Base-by-base conservation (phyloP, 2,113 vertebrate genomes). In the Furnarius figulus region DNA sequence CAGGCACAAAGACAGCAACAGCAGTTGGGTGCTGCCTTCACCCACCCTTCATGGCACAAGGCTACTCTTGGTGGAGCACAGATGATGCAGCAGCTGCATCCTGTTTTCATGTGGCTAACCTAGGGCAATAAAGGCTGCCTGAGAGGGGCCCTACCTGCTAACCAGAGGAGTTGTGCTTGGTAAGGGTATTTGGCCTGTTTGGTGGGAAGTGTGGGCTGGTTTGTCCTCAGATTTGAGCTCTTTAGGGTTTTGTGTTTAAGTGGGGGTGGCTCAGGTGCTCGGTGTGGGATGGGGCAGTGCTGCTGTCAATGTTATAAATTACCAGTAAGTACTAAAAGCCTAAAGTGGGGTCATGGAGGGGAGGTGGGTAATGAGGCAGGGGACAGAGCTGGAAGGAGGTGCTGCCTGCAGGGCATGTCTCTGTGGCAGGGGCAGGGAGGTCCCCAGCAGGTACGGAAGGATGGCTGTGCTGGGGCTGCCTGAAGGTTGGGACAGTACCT, bases 101-200 rank as follows among this genome's bases (percentile, higher is more conserved):
- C 18, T 7, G 6, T 47, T 46, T 27, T 4, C 52, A 4, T 9
- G 31, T 11, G 22, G 27, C 33, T 13, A 27, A 28, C 10, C 27
- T 59, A 8, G 66, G 56, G 19, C 35, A 16, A 25, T 14, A 75
- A 62, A 66, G 10, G 42, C 74, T 89, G 42, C n/a, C 42, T 1
- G 8, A 17, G 42, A 11, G 2, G 12, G 4, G 0, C 7, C 0
- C 1, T 14, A 0, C 18, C 27, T 3, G 7, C 2, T 1, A 8
- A 28, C 8, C 8, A 6, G 33, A 21, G 47, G 53, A 35, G 23
- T 17, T 61, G 40, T 42, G 61, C 4, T 15, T 14, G 50, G 33
- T 65, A 3, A 77, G 53, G 14, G 22, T 5, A 6, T 2, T 4
- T 70, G 40, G 6, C 4, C 0, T 6, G 3, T 44, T 8, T 12